phyloP scores from a whole-genome alignment of 1,140 invertebrate species.

The Cepaea nemoralis region DNA sequence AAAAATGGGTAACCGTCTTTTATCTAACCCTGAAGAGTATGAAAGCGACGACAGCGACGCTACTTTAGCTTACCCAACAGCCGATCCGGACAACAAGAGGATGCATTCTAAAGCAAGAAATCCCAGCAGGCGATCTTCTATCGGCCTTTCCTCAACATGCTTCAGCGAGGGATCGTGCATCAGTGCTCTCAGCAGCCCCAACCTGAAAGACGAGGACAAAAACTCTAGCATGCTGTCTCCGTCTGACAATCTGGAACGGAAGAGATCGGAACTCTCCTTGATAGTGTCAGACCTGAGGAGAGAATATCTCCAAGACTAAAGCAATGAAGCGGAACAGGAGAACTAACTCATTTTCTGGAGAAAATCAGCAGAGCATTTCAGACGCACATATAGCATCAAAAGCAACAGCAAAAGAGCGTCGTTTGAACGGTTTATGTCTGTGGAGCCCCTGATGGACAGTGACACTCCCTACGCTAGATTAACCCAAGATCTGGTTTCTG shows the following conservation, averaged over 20 bases:
- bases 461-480: constrained; percentile 31
- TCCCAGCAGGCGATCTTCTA: not conserved
- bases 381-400: not conserved
- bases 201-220: not conserved
- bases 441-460: constrained; percentile 33
- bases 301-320: constrained; percentile 32
- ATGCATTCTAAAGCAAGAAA: no score
- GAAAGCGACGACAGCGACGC: constrained; percentile 38
- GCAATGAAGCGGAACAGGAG: constrained; percentile 29
- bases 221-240: not conserved
- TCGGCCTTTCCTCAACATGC: constrained; percentile 5
- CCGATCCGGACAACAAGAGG: not conserved
- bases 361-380: not conserved
- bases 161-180: constrained; percentile 11
- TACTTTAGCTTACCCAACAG: constrained; percentile 14
- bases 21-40: not conserved
- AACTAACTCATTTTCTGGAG: constrained; percentile 36
- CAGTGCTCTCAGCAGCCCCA: constrained; percentile 22
- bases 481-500: not conserved
- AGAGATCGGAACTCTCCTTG: constrained; percentile 2
- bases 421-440: constrained; percentile 32
- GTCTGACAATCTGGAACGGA: not conserved
- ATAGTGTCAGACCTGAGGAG: constrained; percentile 32
- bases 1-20: not conserved
- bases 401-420: not conserved